These are phyloP conservation scores for Gymnocephalus cernua DNA, from an alignment of 2,113 vertebrate species.

Conservation along the genomic window DNA sequence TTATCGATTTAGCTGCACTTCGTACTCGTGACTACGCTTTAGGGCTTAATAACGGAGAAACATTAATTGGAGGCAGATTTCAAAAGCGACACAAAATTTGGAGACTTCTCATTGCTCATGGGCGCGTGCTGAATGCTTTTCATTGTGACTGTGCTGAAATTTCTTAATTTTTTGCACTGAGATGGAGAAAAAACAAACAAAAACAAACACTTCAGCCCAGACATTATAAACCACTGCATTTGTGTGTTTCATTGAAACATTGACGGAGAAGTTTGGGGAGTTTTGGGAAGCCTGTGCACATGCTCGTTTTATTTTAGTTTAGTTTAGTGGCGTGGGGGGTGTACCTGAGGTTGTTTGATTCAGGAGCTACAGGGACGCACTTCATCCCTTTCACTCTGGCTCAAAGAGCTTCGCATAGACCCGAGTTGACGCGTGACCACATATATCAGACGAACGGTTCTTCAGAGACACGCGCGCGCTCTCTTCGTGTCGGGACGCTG, in stretches of 20 bases:
- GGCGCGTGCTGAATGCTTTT: slow-evolving; percentile 39
- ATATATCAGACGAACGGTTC: neutral
- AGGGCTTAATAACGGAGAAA: slow-evolving; percentile 58
- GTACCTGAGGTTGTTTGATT: slow-evolving; percentile 26
- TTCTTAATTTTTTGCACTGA: slow-evolving; percentile 76
- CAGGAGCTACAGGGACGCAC: neutral
- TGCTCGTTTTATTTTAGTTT: too few relatives aligned
- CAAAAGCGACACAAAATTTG: slow-evolving; percentile 26
- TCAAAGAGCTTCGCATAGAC: neutral
- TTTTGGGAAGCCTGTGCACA: slow-evolving; percentile 7
- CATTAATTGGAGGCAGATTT: slow-evolving; percentile 39
- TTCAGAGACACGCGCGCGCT: neutral
- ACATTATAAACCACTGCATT: slow-evolving; percentile 60
- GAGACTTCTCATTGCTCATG: slow-evolving; percentile 29
- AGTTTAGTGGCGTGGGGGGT: neutral
- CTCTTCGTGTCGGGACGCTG: slow-evolving; percentile 5
- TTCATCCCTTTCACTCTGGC: slow-evolving; percentile 17
- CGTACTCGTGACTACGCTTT: slow-evolving; percentile 67
- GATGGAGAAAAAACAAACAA: neutral
- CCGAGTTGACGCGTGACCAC: neutral
- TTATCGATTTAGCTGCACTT: slow-evolving; percentile 67
- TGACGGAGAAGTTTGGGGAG: slow-evolving; percentile 19
- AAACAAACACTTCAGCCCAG: slow-evolving; percentile 21
- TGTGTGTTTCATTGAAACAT: slow-evolving; percentile 38
- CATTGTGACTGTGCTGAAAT: slow-evolving; percentile 67